Conservation (phyloP, 2,888 invertebrate species). For the Euphydryas editha region DNA sequence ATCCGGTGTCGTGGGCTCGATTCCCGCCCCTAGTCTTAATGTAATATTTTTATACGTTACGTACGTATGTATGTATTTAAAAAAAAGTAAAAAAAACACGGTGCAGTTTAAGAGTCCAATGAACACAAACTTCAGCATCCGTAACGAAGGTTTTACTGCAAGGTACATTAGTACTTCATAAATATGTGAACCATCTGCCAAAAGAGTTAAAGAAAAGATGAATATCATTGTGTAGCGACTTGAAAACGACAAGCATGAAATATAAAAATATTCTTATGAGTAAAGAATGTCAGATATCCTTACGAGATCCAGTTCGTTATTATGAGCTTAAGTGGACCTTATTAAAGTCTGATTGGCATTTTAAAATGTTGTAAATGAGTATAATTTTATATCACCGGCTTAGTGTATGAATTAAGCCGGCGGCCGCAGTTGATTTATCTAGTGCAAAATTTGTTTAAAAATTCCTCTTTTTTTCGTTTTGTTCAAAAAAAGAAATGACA, state of each 20-base stretch:
- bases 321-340: conserved; percentile 35
- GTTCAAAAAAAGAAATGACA: no score
- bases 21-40: no score
- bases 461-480: no score
- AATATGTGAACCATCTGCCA: conserved; percentile 2
- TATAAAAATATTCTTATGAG: conserved; percentile 27
- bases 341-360: conserved; percentile 37
- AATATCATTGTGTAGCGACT: conserved; percentile 47
- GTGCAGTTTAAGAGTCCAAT: no score
- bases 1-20: no score
- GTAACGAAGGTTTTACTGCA: neutral
- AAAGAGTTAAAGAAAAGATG: conserved; percentile 49
- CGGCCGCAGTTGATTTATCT: no score
- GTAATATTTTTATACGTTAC: no score
- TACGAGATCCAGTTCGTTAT: conserved; percentile 33
- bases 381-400: neutral
- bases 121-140: no score
- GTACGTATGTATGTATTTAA: no score
- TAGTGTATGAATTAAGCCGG: neutral
- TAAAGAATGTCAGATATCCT: conserved; percentile 30
- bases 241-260: conserved; percentile 22
- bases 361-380: conserved; percentile 8
- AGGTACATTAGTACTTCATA: neutral
- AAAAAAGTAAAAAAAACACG: no score
- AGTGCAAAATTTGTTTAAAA: no score